These are phyloP conservation scores for Altica lythri DNA, from an alignment of 2,888 invertebrate species.

Conservation along the genomic window DNA sequence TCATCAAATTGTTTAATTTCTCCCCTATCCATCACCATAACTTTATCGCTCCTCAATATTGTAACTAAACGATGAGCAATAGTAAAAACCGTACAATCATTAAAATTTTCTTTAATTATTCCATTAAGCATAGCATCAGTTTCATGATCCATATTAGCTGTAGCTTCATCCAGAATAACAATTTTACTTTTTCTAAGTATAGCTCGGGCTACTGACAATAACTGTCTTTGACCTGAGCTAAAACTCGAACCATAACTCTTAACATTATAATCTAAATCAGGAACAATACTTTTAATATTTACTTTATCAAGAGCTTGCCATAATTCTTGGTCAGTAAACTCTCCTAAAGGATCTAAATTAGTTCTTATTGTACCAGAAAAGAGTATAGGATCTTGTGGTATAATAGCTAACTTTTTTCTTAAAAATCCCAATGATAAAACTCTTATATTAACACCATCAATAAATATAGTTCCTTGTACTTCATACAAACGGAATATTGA, in stretches of 20 bases:
- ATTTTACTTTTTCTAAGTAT: conserved; percentile 59
- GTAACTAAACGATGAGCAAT: conserved; percentile 56
- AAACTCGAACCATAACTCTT: conserved; percentile 46
- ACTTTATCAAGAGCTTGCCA: conserved; percentile 78
- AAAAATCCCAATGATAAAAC: conserved; percentile 73
- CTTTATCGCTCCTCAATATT: conserved; percentile 59
- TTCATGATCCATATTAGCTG: conserved; percentile 60
- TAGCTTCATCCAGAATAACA: conserved; percentile 62
- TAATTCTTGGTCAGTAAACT: conserved; percentile 74
- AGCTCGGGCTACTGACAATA: conserved; percentile 62
- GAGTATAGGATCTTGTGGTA: conserved; percentile 83
- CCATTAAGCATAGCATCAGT: conserved; percentile 60
- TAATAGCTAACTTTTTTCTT: conserved; percentile 77
- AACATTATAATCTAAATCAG: conserved; percentile 59
- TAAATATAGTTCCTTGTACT: conserved; percentile 74
- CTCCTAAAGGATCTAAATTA: conserved; percentile 86
- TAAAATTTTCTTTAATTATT: conserved; percentile 60
- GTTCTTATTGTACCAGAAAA: conserved; percentile 85
- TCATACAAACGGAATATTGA: conserved; percentile 80
- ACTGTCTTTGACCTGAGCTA: conserved; percentile 62
- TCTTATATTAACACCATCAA: conserved; percentile 77
- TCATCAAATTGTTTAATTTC: conserved; percentile 45
- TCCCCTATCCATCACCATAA: conserved; percentile 61
- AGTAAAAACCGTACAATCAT: conserved; percentile 61
- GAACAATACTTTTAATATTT: conserved; percentile 71